Evolutionary conservation across 2,888 invertebrate genomes (phyloP), one percentile per base, ranked within the genome.

Genomic region (Platycheirus albimanus): DNA sequence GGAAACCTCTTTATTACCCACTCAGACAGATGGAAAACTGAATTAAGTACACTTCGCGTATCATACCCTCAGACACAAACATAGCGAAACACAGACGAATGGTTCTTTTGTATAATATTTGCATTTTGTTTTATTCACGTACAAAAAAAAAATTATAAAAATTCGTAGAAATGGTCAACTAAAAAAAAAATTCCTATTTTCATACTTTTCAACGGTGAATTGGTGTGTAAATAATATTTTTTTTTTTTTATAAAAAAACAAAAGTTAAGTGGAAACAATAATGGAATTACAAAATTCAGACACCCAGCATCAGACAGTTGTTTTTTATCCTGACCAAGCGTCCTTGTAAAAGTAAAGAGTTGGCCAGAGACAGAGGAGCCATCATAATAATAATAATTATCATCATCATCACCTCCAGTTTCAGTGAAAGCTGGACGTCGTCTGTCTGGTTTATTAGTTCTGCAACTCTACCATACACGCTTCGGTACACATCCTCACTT

Each of bases 1-100:
- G 77, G 69, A 77, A 74, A 77, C 72, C 83, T 72, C 83, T 83
- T 83, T 74, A 83, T 74, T 83, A 72, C 69, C 83, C 83, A 83
- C 83, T 83, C 83, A 83, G 83, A 83, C 83, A 83, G 83, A 83
- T 69, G 83, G 69, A 74, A 83, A 83, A 83, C 63, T 72, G 83
- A 78, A 78, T 83, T 83, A 83, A 77, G 77, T 77, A 63, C 56
- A 72, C 51, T 72, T 69, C 54, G 38, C 67, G 13, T 56, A 72
- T 72, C 54, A 49, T 45, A 43, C 43, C 17, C 8, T 20, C 69
- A 52, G 24, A 8, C 47, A 45, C 41, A 49, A 52, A 45, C 19
- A 52, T 33, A 30, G 38, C 38, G 8, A 3, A 17, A 45, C 43
- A 28, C 61, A 58, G 38, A 33, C 70, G 11, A 30, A 13, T 24